Evolutionary conservation across 1,140 invertebrate species (phyloP), one percentile per base, ranked within the genome.

Genomic region (Sycophila sp.): DNA sequence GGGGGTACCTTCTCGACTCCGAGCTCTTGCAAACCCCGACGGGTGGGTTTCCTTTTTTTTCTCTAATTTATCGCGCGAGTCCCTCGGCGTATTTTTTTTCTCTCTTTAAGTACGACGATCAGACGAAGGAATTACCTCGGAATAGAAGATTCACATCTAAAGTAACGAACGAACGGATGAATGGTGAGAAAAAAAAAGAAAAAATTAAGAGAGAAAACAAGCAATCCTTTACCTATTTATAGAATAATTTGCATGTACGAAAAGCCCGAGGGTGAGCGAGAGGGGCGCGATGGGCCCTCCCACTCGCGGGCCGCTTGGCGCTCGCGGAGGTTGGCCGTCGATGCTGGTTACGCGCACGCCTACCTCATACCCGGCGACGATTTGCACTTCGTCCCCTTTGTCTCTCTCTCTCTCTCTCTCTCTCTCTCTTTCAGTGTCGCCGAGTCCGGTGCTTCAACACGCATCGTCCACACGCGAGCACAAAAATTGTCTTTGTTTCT

Each of bases 71-170:
- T n/a, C n/a, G n/a, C n/a, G n/a, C n/a, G n/a, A n/a, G n/a, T n/a
- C n/a, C n/a, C n/a, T n/a, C n/a, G n/a, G n/a, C n/a, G n/a, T n/a
- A n/a, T n/a, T n/a, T n/a, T n/a, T n/a, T n/a, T n/a, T n/a, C n/a
- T n/a, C n/a, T n/a, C 36, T 60, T 70, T 70, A 70, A 70, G 69
- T 70, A 70, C 69, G 53, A 69, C 47, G 66, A 60, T 69, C 60
- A 69, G 66, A 69, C 24, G 42, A 47, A 22, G 42, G 24, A 69
- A 60, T 69, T 69, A 69, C 66, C 10, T 55, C 7, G 13, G 63
- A 65, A 58, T 67, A 51, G 47, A n/a, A n/a, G n/a, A 53, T 69
- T 69, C 68, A 69, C 68, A 63, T 69, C 58, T 55, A 69, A 53
- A 53, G 30, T 47, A 45, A 55, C 10, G 17, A 56, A 28, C n/a